These are phyloP conservation scores for Lampris megalopsis DNA, from an alignment of 2,113 vertebrate genomes.

Conservation along the genomic window DNA sequence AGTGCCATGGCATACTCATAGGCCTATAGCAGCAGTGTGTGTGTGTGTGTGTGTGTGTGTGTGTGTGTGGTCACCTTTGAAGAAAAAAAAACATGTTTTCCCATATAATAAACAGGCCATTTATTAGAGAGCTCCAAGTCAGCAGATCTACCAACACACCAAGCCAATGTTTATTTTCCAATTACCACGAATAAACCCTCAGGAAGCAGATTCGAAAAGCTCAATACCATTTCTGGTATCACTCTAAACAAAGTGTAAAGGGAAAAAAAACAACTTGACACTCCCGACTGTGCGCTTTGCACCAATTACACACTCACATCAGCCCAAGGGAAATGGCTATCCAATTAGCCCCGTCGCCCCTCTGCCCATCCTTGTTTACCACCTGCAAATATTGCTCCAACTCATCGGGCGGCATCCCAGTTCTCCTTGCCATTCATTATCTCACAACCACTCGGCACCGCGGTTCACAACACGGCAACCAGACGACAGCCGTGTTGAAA, in stretches of 20 bases:
- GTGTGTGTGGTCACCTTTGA: constrained; percentile 17
- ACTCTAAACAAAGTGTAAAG: constrained; percentile 23
- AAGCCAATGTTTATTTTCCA: constrained; percentile 36
- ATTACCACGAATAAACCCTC: constrained; percentile 48
- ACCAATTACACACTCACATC: constrained; percentile 62
- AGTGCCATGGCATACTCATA: background rate
- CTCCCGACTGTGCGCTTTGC: constrained; percentile 33
- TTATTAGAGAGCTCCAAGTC: background rate
- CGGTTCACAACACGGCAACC: background rate
- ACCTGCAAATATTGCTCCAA: constrained; percentile 41
- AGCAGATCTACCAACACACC: constrained; percentile 20
- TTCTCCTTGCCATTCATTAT: constrained; percentile 2
- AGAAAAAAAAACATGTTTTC: background rate
- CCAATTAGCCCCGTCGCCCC: constrained; percentile 66
- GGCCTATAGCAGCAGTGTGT: background rate
- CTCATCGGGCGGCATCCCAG: constrained; percentile 4
- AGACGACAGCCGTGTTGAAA: background rate
- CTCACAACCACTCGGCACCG: background rate
- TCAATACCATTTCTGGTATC: constrained; percentile 3
- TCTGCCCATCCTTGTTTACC: constrained; percentile 46
- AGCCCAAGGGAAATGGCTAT: constrained; percentile 57
- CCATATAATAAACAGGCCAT: background rate
- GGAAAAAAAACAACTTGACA: background rate
- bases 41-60: background rate
- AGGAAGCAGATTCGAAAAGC: constrained; percentile 14